Conservation (phyloP, 2,797 vertebrate species). For the Eulemur albifrons region DNA sequence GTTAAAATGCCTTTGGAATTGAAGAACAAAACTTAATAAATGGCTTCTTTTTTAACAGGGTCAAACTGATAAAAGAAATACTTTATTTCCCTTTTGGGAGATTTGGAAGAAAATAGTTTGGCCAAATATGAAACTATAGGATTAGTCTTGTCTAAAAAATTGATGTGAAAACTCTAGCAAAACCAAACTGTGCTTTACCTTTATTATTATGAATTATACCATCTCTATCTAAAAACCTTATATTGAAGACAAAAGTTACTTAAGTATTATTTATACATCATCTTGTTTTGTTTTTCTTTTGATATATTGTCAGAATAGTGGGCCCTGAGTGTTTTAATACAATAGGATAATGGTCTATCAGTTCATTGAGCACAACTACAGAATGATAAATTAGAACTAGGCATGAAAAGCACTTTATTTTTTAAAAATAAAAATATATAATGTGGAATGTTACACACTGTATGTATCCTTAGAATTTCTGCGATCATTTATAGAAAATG, state of each 20-base stretch:
- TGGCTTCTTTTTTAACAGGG: background rate
- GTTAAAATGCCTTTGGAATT: conserved; percentile 44
- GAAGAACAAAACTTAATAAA: conserved; percentile 50
- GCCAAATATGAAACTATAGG: conserved; percentile 21
- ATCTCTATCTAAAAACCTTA: background rate
- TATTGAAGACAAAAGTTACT: background rate
- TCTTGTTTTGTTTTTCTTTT: conserved; percentile 13
- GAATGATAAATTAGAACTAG: conserved; percentile 52
- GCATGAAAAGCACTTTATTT: conserved; percentile 30
- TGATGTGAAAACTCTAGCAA: conserved; percentile 37
- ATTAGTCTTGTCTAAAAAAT: conserved; percentile 21
- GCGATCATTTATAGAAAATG: background rate
- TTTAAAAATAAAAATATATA: conserved; percentile 38
- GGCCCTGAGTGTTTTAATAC: conserved; percentile 46
- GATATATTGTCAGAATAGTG: conserved; percentile 4
- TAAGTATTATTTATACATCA: background rate
- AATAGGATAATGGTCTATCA: conserved; percentile 21
- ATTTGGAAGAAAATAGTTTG: conserved; percentile 57
- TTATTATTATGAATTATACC: background rate
- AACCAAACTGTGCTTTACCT: background rate
- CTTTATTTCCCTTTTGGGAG: conserved; percentile 50
- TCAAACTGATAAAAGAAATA: conserved; percentile 42
- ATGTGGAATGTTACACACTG: background rate
- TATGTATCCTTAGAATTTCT: background rate
- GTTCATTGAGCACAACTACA: conserved; percentile 32